These are phyloP conservation scores for Xenops minutus DNA, from an alignment of 2,797 vertebrate genomes.

Conservation along the genomic window DNA sequence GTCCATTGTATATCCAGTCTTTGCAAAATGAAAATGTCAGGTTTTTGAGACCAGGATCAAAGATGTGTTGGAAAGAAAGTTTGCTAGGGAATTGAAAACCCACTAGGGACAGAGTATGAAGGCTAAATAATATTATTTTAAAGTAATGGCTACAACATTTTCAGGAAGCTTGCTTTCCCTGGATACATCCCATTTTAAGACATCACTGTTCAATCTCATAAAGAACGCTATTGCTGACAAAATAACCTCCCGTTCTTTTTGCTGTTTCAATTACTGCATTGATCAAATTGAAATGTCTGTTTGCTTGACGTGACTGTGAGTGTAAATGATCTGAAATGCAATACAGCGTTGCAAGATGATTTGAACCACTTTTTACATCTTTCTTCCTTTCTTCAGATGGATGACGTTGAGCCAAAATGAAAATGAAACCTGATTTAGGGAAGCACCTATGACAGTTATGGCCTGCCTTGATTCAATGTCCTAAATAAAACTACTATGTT, in stretches of 20 bases:
- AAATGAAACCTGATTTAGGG: not conserved
- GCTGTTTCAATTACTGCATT: slow-evolving; percentile 31
- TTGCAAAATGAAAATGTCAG: slow-evolving; percentile 42
- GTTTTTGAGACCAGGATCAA: slow-evolving; percentile 25
- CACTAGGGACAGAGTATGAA: slow-evolving; percentile 45
- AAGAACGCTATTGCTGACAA: slow-evolving; percentile 22
- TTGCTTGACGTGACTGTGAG: not conserved
- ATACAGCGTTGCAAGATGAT: not conserved
- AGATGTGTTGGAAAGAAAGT: slow-evolving; percentile 49
- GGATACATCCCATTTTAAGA: slow-evolving; percentile 61
- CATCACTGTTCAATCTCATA: slow-evolving; percentile 67
- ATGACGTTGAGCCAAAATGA: not conserved
- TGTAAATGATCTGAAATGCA: not conserved
- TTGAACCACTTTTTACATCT: not conserved
- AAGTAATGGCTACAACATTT: slow-evolving; percentile 29
- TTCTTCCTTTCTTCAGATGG: not conserved
- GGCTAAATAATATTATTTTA: slow-evolving; percentile 64
- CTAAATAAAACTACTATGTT: not conserved
- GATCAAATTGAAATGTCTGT: slow-evolving; percentile 7
- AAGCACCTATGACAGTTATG: not conserved
- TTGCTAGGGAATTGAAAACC: slow-evolving; percentile 56
- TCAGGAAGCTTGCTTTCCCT: slow-evolving; percentile 55
- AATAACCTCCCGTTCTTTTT: slow-evolving; percentile 24
- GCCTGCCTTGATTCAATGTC: not conserved
- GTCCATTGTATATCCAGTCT: slow-evolving; percentile 8